These are phyloP conservation scores for Cyclophora punctaria DNA, from an alignment of 2,888 invertebrate genomes.

Conservation along the genomic window DNA sequence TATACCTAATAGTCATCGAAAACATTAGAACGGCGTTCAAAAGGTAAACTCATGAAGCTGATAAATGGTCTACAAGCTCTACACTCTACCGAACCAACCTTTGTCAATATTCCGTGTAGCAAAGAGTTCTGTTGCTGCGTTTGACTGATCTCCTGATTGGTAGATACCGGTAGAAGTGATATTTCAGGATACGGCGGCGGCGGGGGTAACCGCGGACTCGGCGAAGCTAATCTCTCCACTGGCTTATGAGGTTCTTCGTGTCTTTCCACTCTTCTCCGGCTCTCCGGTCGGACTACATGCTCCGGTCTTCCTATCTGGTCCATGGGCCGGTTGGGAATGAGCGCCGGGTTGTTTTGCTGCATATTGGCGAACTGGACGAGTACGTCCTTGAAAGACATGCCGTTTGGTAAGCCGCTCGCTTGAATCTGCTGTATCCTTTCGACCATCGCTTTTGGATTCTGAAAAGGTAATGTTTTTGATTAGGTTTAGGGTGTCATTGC, in stretches of 20 bases:
- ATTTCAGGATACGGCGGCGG: constrained; percentile 86
- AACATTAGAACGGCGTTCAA: background rate
- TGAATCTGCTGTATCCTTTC: constrained; percentile 67
- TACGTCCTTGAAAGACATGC: constrained; percentile 81
- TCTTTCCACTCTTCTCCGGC: constrained; percentile 35
- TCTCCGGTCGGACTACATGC: constrained; percentile 47
- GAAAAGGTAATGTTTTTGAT: constrained; percentile 20
- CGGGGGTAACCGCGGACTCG: constrained; percentile 67
- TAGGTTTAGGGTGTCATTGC: too few relatives aligned
- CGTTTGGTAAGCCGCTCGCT: constrained; percentile 61
- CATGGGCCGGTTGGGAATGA: constrained; percentile 45
- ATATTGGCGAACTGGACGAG: constrained; percentile 82
- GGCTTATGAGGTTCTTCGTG: constrained; percentile 46
- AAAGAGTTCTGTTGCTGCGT: constrained; percentile 77
- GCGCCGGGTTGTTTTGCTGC: constrained; percentile 55
- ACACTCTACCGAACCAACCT: constrained; percentile 48
- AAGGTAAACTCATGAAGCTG: constrained; percentile 11
- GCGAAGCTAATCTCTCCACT: constrained; percentile 47
- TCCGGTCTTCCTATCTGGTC: constrained; percentile 49
- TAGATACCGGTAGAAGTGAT: constrained; percentile 82
- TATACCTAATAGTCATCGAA: too few relatives aligned
- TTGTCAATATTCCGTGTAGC: constrained; percentile 85
- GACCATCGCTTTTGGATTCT: constrained; percentile 68
- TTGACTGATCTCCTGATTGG: constrained; percentile 41
- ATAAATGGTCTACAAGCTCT: too few relatives aligned